Evolutionary conservation across 2,113 vertebrate species (phyloP), one percentile per base, ranked within the genome.

Genomic region (Zosterops hypoxanthus): DNA sequence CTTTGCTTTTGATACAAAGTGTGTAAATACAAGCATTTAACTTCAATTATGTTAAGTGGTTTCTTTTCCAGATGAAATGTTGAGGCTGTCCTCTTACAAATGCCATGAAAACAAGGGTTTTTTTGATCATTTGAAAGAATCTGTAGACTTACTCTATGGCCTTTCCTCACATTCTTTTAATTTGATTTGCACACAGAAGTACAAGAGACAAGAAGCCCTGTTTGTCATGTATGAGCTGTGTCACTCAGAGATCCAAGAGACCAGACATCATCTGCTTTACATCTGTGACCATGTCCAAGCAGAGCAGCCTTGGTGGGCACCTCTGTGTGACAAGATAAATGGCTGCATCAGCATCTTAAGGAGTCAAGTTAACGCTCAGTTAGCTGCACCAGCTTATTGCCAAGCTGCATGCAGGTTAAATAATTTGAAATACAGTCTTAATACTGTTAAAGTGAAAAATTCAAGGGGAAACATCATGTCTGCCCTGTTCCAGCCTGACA

Each of bases 261-360:
- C 8, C 9, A 42, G 53, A n/a, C 8, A 33, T 29, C 25, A 28
- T 22, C 33, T 46, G 11, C 33, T 78, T 92, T 63, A 47, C 41
- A 39, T 12, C n/a, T 50, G 0, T 17, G 76, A 25, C 24, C 0
- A 0, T 78, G 80, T 24, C 50, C 39, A 41, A 44, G 41, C 39
- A 56, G 47, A 25, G 41, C 25, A 36, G 42, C 24, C 29, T 52
- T 24, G 49, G 53, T 42, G 70, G 57, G 21, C 36, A 4, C 46
- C 46, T 52, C 61, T 70, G 1, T 11, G 52, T 49, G 49, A 41
- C 44, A 75, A 31, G 52, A 75, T 10, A 42, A 75, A 71, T 8
- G 41, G 24, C 49, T 75, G 39, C 29, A 59, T 59, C 65, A 56
- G 4, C 50, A 15, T 60, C 53, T 47, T 22, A 19, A 42, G 22